Percentiles rank a stretch among this genome's conserved stretches.
These are phyloP conservation scores for Temnothorax ravouxi DNA, from an alignment of 2,888 invertebrate species.

Conservation along the genomic window DNA sequence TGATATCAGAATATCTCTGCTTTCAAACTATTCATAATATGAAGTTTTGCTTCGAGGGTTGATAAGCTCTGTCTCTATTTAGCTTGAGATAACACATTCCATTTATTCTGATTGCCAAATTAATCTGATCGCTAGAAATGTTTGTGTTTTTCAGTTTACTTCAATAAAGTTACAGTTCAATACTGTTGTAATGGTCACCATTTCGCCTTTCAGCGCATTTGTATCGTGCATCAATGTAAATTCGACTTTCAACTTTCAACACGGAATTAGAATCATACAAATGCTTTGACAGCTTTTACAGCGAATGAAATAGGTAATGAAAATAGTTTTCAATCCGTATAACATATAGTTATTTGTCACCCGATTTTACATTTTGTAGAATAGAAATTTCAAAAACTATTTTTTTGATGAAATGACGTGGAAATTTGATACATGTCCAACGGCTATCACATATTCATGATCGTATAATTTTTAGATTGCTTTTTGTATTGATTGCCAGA, in stretches of 20 bases:
- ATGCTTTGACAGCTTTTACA: not conserved
- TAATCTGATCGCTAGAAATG: not conserved
- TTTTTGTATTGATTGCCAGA: not conserved
- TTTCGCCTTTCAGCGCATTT: not conserved
- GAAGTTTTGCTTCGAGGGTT: not conserved
- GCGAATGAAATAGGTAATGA: not conserved
- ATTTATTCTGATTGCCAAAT: not conserved
- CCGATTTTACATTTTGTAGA: not conserved
- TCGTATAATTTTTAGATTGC: conserved; percentile 21
- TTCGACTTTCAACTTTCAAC: not conserved
- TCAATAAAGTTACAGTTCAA: not conserved
- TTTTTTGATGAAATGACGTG: not conserved
- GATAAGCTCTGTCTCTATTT: not conserved
- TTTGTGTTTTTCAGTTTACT: conserved; percentile 3
- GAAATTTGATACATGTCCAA: not conserved
- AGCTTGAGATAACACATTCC: not conserved
- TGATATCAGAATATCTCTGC: not conserved
- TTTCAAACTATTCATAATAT: not conserved
- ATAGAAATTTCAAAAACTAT: not conserved
- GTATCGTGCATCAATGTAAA: too few species aligned
- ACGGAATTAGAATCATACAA: not conserved
- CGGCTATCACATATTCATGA: not conserved
- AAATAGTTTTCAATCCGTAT: not conserved
- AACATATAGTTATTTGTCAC: not conserved
- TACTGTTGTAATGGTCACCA: not conserved